Evolutionary conservation across 2,888 invertebrate species (phyloP), one percentile per base, ranked within the genome.

Genomic region (Subacronicta megacephala): DNA sequence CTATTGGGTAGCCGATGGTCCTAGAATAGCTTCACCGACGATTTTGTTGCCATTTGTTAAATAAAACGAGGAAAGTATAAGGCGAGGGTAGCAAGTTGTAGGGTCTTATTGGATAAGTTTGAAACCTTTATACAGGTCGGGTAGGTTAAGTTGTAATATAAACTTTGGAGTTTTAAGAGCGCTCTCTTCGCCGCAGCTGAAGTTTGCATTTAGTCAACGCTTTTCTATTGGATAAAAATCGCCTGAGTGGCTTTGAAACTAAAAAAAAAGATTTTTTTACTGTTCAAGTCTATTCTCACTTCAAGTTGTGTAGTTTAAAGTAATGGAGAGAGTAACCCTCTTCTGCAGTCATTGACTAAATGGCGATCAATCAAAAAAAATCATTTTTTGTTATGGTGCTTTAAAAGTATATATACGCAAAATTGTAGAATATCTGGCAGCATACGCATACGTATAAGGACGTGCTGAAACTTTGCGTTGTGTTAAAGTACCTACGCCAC

Each of bases 31-130:
- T 57, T 62, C 58, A 18, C 55, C 43, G 67, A 63, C 66, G 55
- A 71, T 76, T 74, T 69, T 71, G 61, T 66, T 64, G 75, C 71
- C 73, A 75, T 79, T 79, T 78, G 75, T 79, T 69, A 73, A 79
- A 78, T 81, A 77, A 76, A 80, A 81, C 67, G 70, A 67, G 70
- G 58, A 77, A 80, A 83, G 78, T 77, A 75, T 67, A 78, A 76
- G 55, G 70, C 63, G 54, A 62, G 74, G 78, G 77, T 77, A 75
- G 69, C 72, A 77, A 81, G 77, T 80, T 80, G 62, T 78, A 78
- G 76, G 84, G 82, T 87, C 81, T 90, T 92, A 92, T 91, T 90
- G 89, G 90, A 89, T 89, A 91, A 92, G 89, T 92, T 92, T 83
- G 68, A 83, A 82, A 85, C 84, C 85, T 81, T 81, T 81, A 80